Evolutionary conservation across 2,113 vertebrate genomes (phyloP).

Genomic region (Cynopterus brachyotis): DNA sequence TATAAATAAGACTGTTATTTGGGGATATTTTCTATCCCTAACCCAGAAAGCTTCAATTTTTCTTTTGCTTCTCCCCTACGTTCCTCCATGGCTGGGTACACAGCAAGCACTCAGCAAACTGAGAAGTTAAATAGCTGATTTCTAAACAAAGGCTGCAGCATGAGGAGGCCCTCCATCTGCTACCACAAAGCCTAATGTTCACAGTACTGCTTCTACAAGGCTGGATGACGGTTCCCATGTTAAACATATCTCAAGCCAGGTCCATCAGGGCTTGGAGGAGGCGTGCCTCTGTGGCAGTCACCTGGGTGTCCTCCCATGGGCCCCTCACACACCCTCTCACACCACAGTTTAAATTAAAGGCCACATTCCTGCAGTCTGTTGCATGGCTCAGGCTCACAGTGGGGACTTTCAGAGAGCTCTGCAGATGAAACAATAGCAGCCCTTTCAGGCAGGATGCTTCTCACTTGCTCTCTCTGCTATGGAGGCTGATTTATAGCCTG

Average conservation of each 20-base stretch:
- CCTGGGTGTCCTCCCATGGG: neutral
- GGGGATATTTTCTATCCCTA: neutral
- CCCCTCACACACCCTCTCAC: neutral
- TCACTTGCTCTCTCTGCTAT: neutral
- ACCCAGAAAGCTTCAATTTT: neutral
- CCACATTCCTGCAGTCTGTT: conserved; percentile 37
- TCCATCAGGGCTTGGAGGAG: neutral
- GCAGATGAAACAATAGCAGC: neutral
- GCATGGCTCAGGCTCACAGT: neutral
- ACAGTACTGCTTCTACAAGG: neutral
- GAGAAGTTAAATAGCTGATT: neutral
- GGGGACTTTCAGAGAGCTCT: neutral
- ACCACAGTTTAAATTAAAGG: conserved; percentile 4
- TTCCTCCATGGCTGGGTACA: neutral
- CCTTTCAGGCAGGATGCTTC: neutral
- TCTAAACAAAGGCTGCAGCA: neutral
- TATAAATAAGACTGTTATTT: neutral
- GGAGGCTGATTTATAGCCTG: neutral
- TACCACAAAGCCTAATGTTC: neutral
- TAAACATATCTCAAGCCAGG: neutral
- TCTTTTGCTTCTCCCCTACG: neutral
- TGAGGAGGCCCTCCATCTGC: neutral
- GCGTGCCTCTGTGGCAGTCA: fast-evolving
- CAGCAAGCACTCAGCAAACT: neutral
- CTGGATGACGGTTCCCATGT: neutral